Percentiles rank a stretch among this genome's conserved stretches.
phyloP scores from a whole-genome alignment of 2,888 invertebrate species.

The Nomada fabriciana region DNA sequence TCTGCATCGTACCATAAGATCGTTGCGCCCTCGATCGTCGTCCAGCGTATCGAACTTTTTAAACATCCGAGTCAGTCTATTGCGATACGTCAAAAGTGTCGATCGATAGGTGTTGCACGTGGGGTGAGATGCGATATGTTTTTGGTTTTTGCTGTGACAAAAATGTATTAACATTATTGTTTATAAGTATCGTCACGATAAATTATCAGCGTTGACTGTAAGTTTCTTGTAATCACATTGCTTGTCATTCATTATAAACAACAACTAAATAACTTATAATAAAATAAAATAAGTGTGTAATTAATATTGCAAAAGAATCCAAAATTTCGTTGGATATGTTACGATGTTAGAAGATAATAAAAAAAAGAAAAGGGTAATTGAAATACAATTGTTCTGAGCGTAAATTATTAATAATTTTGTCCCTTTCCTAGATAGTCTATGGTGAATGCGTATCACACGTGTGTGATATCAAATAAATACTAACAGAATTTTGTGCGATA shows the following conservation, averaged over 20 bases:
- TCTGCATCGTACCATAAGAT: not conserved
- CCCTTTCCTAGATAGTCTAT: constrained; percentile 9
- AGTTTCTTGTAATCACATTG: constrained; percentile 1
- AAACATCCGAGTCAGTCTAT: not conserved
- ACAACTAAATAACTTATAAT: not conserved
- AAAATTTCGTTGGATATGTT: too few relatives aligned
- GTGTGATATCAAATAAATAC: not conserved
- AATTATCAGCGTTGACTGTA: not conserved
- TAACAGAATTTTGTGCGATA: constrained; percentile 14
- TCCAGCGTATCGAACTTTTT: constrained; percentile 6
- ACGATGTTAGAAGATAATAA: too few relatives aligned
- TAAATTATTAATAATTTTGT: not conserved
- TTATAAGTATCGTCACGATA: not conserved
- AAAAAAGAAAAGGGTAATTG: not conserved
- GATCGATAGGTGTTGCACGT: not conserved
- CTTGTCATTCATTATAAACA: not conserved
- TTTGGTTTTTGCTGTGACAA: not conserved
- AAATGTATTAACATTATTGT: not conserved
- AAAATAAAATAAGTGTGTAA: not conserved
- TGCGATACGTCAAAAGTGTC: not conserved
- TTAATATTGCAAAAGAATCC: too few relatives aligned
- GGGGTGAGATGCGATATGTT: too few relatives aligned
- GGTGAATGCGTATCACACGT: not conserved
- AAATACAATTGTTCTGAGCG: not conserved
- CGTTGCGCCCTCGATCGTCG: constrained; percentile 23